Percentiles rank a stretch among this genome's conserved stretches.
Conservation (phyloP, 2,888 invertebrate genomes). For the Torymus texanus region DNA sequence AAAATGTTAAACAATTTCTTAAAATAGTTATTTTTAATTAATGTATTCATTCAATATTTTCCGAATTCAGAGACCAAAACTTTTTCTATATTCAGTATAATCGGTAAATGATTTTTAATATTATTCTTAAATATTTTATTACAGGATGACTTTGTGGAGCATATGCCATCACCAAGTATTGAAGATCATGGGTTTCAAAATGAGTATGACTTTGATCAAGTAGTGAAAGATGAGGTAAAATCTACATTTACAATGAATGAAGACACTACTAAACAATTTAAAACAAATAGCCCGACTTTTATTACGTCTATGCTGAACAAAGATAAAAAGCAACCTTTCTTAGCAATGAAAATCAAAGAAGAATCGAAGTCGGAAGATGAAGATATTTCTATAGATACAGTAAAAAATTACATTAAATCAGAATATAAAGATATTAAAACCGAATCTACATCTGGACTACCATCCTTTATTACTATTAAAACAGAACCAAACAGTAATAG, state of each 20-base stretch:
- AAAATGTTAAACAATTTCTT: conserved; percentile 34
- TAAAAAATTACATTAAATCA: conserved; percentile 30
- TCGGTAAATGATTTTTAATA: neutral
- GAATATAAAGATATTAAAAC: conserved; percentile 11
- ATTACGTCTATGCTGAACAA: conserved; percentile 1
- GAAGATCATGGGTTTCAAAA: conserved; percentile 62
- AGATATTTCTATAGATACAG: conserved; percentile 12
- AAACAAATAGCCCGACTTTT: conserved; percentile 13
- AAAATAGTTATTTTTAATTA: conserved; percentile 6
- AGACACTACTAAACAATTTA: conserved; percentile 38
- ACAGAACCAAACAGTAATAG: conserved; percentile 24
- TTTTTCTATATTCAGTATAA: too few relatives aligned
- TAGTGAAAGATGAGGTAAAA: conserved; percentile 63
- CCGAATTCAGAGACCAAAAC: too few relatives aligned
- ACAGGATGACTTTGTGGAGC: conserved; percentile 68
- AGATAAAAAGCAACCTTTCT: conserved; percentile 10
- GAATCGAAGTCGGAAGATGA: conserved; percentile 51
- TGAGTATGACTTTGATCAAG: conserved; percentile 60
- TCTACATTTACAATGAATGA: conserved; percentile 55
- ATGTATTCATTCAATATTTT: too few relatives aligned
- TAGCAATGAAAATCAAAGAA: conserved; percentile 53
- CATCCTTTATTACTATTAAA: conserved; percentile 65
- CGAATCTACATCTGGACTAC: conserved; percentile 46
- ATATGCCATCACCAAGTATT: conserved; percentile 63
- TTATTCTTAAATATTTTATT: conserved; percentile 44